Evolutionary conservation across 2,113 vertebrate species (phyloP).

Genomic region (Alethe diademata): DNA sequence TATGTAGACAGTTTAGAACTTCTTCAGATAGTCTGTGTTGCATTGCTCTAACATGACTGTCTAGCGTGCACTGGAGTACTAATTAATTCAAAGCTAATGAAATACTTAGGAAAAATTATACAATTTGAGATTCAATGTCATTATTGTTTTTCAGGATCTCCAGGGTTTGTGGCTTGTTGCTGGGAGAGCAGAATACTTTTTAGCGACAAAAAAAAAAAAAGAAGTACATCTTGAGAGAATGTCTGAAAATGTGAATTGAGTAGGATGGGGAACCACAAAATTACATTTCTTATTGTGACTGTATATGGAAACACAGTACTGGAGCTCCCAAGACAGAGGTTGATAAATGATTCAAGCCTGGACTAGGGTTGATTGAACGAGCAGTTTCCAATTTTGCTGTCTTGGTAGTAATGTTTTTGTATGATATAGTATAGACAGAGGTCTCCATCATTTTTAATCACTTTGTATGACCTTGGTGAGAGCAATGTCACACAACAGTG

Average conservation of each 20-base stretch:
- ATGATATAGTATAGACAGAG: not conserved
- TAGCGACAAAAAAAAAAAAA: not conserved
- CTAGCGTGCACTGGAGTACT: not conserved
- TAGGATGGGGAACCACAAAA: not conserved
- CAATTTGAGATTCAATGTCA: not conserved
- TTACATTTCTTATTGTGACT: not conserved
- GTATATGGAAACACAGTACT: not conserved
- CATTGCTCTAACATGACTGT: not conserved
- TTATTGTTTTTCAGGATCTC: not conserved
- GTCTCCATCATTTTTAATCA: not conserved
- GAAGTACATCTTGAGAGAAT: not conserved
- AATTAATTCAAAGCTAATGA: not conserved
- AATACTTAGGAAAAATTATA: not conserved
- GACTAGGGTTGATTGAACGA: not conserved
- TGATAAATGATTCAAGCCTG: not conserved
- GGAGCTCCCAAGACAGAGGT: not conserved
- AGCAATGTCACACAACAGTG: not conserved
- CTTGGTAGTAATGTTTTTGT: constrained; percentile 17
- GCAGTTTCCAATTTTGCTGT: not conserved
- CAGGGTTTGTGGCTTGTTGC: not conserved
- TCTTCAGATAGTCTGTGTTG: not conserved
- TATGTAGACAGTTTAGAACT: not conserved
- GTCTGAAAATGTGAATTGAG: not conserved
- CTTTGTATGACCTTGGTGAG: not conserved
- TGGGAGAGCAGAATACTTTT: not conserved